Evolutionary conservation across 2,888 invertebrate genomes (phyloP).

Genomic region (Acleris holmiana): DNA sequence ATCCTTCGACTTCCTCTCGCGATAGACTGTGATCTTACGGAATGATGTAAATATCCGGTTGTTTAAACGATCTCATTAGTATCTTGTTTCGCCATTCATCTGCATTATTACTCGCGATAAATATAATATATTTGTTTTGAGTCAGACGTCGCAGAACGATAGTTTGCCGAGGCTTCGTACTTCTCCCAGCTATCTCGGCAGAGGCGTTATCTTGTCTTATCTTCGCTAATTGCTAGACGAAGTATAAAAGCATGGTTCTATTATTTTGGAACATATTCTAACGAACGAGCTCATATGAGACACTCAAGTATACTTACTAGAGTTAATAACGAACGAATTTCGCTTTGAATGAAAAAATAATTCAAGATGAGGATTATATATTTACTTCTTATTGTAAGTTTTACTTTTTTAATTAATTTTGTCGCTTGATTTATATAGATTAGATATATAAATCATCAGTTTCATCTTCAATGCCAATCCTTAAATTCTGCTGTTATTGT

Average conservation of each 20-base stretch:
- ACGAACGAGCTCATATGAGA: slow-evolving; percentile 78
- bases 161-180: slow-evolving; percentile 70
- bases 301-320: slow-evolving; percentile 57
- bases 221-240: slow-evolving; percentile 66
- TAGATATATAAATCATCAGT: too few species aligned
- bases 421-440: slow-evolving; percentile 8
- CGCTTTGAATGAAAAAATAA: slow-evolving; percentile 58
- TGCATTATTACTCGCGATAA: slow-evolving; percentile 50
- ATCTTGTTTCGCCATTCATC: slow-evolving; percentile 49
- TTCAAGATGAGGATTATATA: slow-evolving; percentile 71
- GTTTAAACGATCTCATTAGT: slow-evolving; percentile 49
- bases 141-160: slow-evolving; percentile 76
- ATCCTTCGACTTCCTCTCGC: slow-evolving; percentile 30
- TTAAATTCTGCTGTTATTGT: too few species aligned
- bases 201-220: slow-evolving; percentile 78
- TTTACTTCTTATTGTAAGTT: slow-evolving; percentile 73
- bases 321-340: slow-evolving; percentile 75
- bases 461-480: too few species aligned
- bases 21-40: slow-evolving; percentile 12
- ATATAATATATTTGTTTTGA: slow-evolving; percentile 65
- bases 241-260: slow-evolving; percentile 71
- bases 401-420: not conserved
- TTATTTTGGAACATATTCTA: slow-evolving; percentile 59
- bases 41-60: slow-evolving; percentile 66
- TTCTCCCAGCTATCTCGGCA: slow-evolving; percentile 64